phyloP scores from a whole-genome alignment of 2,113 vertebrate genomes.

The Psephotus haematonotus region DNA sequence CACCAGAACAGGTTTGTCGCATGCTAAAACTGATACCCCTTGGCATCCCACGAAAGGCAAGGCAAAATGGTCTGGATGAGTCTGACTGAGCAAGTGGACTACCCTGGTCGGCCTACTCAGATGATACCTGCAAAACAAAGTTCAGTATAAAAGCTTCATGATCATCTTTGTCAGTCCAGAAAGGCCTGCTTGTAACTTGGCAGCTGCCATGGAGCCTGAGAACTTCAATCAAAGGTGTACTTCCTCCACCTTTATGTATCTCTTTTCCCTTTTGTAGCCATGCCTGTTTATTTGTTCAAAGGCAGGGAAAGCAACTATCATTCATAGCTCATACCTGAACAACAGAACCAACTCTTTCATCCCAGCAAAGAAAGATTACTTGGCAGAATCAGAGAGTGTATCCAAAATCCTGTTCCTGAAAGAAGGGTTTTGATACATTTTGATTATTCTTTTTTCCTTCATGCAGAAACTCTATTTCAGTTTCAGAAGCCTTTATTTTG shows the following conservation, averaged over 20 bases:
- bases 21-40: not conserved
- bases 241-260: slow-evolving; percentile 19
- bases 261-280: slow-evolving; percentile 38
- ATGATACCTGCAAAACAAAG: not conserved
- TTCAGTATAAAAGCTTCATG: not conserved
- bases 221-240: not conserved
- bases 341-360: slow-evolving; percentile 56
- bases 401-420: slow-evolving; percentile 51
- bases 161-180: not conserved
- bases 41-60: not conserved
- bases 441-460: slow-evolving; percentile 43
- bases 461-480: slow-evolving; percentile 29
- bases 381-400: slow-evolving; percentile 32
- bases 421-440: not conserved
- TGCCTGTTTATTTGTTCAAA: slow-evolving; percentile 35
- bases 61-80: not conserved
- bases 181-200: not conserved
- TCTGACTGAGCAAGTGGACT: not conserved
- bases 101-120: not conserved
- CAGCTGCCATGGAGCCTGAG: not conserved
- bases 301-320: slow-evolving; percentile 40
- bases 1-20: not conserved
- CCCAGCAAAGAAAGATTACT: slow-evolving; percentile 22
- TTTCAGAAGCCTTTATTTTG: slow-evolving; percentile 47
- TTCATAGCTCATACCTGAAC: slow-evolving; percentile 49